These are phyloP conservation scores for Drosophila sulfurigaster DNA, from an alignment of 1,140 invertebrate species.

Conservation along the genomic window DNA sequence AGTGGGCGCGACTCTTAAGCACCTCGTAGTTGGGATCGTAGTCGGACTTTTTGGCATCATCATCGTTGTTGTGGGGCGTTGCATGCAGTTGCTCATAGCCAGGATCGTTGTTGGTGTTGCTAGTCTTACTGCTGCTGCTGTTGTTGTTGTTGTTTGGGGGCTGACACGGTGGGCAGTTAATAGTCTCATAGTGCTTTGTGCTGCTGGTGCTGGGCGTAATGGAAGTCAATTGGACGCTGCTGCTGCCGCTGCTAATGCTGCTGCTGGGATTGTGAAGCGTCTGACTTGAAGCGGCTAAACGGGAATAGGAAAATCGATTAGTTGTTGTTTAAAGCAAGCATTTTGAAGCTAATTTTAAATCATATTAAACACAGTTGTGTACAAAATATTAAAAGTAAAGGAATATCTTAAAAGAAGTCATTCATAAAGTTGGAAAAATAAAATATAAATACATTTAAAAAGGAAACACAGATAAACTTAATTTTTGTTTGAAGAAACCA, in stretches of 20 bases:
- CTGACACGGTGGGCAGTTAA: slow-evolving; percentile 62
- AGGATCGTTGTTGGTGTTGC: slow-evolving; percentile 86
- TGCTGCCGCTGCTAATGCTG: slow-evolving; percentile 24
- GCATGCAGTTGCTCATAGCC: slow-evolving; percentile 87
- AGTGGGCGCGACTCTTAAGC: slow-evolving; percentile 85
- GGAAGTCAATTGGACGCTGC: slow-evolving; percentile 18
- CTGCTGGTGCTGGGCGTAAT: slow-evolving; percentile 47
- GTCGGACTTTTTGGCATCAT: slow-evolving; percentile 82
- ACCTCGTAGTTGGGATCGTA: slow-evolving; percentile 91
- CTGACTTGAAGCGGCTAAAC: slow-evolving; percentile 22
- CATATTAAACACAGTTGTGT: not conserved
- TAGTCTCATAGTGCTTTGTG: slow-evolving; percentile 82
- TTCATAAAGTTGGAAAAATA: too few species aligned
- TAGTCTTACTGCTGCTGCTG: slow-evolving; percentile 63
- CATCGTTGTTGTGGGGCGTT: slow-evolving; percentile 41
- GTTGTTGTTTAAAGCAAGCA: not conserved
- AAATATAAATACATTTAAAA: too few species aligned
- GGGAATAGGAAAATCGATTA: slow-evolving; percentile 20
- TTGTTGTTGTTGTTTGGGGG: not conserved
- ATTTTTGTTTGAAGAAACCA: too few species aligned
- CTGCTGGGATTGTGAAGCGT: slow-evolving; percentile 13
- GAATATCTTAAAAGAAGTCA: too few species aligned
- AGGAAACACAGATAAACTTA: too few species aligned
- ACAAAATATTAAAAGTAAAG: too few species aligned
- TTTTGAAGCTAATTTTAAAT: not conserved